Evolutionary conservation across 2,797 vertebrate species (phyloP), one percentile per base, ranked within the genome.

Genomic region (Carapus acus): DNA sequence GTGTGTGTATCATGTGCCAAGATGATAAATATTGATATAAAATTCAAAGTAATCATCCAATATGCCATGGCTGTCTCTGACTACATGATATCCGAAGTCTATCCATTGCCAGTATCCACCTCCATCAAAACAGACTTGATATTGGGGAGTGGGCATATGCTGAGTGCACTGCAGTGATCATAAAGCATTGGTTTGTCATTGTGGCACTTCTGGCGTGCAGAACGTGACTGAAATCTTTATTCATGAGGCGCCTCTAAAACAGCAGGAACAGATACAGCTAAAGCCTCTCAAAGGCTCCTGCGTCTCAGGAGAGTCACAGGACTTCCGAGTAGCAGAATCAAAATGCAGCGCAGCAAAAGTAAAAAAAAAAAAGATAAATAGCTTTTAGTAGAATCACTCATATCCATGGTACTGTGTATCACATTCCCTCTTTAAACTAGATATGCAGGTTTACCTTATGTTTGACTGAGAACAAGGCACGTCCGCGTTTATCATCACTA

Each of bases 401-500:
- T 54, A 74, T 53, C 65, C 60, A 67, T 60, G 64, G 60, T 58
- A 54, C 40, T 3, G 47, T 65, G 42, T 61, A 82, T 74, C 68
- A 73, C 69, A 73, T 71, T 62, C 60, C 60, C 63, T 3, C 61
- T 27, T 73, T 54, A 55, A 14, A 38, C 65, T 67, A 69, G 70
- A 71, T 69, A 69, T 73, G 68, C 73, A 51, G 76, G 77, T 87
- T 74, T 85, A 75, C 83, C 85, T 86, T 67, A 71, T 11, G 84
- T 90, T 90, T 90, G 86, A 88, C 85, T 82, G 69, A 78, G 90
- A 89, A 88, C 88, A 90, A 84, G 88, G 80, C 73, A 81, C 85
- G 85, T 88, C 89, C 86, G 90, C 89, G 92, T 92, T 93, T 90
- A 91, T 92, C 91, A 89, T 88, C 89, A 80, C 88, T 88, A 78